Evolutionary conservation across 1,140 invertebrate genomes (phyloP), one percentile per base, ranked within the genome.

Genomic region (Diploscapter pachys): DNA sequence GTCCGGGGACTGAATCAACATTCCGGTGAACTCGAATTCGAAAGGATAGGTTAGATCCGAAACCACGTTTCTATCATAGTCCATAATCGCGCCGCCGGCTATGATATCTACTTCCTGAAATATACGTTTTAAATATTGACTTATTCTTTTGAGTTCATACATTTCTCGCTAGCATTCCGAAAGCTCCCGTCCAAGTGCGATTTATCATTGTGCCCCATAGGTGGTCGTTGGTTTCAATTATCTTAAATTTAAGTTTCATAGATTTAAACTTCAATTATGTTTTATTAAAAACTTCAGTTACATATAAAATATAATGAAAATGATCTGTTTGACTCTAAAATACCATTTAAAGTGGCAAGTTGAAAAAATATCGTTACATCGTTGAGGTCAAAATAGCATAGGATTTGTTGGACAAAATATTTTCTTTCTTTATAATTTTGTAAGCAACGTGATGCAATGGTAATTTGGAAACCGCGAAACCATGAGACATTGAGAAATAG

Each of bases 31-130:
- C 52, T 75, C 77, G 54, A 66, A 79, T 67, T 79, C 71, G 62
- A 79, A 79, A 2, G 78, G 78, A 55, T 79, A 79, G 3, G 78
- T 79, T 2, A 79, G 67, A 75, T 79, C 78, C 5, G 76, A 69
- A 57, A 78, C 73, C 13, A 78, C 13, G 57, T 77, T 78, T 49
- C 78, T 50, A 63, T 77, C 75, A 56, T 79, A 79, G 49, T 79
- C 63, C 78, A 79, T 79, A 11, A 79, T 79, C 6, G 78, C 73
- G 9, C 72, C 78, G n/a, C 78, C 78, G 4, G 76, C 78, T 61
- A 79, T 66, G 31, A 79, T 77, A 66, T 79, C 78, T n/a, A 72
- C 77, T 65, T 76, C 70, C 75, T 76, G 48, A 59, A 72, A 48
- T 48, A 61, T 5, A 70, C 9, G 3, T 71, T 67, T 5, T 64